These are phyloP conservation scores for Drosophila algonquin DNA, from an alignment of 2,888 invertebrate species.

Conservation along the genomic window DNA sequence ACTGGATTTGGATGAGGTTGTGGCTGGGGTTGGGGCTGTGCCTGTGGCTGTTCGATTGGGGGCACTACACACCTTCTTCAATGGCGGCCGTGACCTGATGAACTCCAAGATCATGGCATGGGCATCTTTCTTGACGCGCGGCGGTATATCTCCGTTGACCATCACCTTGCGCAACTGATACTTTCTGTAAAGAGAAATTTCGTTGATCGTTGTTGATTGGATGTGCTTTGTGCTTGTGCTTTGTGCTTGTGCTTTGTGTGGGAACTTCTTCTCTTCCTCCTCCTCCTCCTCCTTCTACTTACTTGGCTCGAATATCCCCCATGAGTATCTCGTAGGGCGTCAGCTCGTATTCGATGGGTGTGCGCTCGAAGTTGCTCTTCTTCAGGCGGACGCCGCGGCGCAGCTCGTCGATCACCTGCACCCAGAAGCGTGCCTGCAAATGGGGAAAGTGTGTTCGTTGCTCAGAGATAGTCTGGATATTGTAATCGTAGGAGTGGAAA, in stretches of 20 bases:
- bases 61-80: constrained; percentile 89
- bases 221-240: constrained; percentile 28
- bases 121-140: constrained; percentile 95
- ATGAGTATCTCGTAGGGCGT: constrained; percentile 98
- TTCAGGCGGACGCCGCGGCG: constrained; percentile 96
- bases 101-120: constrained; percentile 98
- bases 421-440: constrained; percentile 95
- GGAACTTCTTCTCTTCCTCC: background rate
- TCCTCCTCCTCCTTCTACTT: constrained; percentile 34
- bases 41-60: constrained; percentile 7
- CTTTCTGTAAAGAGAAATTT: constrained; percentile 83
- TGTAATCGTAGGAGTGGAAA: background rate
- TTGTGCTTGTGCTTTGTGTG: constrained; percentile 18
- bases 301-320: constrained; percentile 96
- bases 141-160: constrained; percentile 92
- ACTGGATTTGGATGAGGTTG: constrained; percentile 8
- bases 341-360: constrained; percentile 94
- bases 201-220: constrained; percentile 23
- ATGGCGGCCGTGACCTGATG: constrained; percentile 96
- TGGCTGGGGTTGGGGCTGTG: constrained; percentile 9
- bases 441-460: background rate
- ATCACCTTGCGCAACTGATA: constrained; percentile 94
- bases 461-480: background rate
- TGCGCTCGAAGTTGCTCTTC: constrained; percentile 90
- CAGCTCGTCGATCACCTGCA: constrained; percentile 96